These are phyloP conservation scores for Fregata magnificens DNA, from an alignment of 2,113 vertebrate species.

Conservation along the genomic window DNA sequence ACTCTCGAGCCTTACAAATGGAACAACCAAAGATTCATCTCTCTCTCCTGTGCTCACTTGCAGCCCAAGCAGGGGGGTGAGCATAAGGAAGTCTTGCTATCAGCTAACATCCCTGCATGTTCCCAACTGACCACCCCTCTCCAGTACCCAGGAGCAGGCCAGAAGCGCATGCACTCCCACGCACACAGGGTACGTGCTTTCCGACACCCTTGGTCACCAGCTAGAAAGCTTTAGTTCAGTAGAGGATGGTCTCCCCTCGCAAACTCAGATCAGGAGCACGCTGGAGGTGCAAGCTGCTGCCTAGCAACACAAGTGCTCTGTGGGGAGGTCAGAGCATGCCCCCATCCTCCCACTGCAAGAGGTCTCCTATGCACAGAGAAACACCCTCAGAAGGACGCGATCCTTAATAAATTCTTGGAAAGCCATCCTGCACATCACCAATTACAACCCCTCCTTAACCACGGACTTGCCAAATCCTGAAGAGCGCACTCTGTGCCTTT, in stretches of 20 bases:
- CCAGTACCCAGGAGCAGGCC: background rate
- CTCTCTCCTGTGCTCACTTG: background rate
- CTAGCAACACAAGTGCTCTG: background rate
- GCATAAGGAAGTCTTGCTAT: background rate
- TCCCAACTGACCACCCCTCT: background rate
- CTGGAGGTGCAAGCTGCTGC: slow-evolving; percentile 23
- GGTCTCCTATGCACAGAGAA: background rate
- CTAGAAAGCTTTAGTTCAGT: background rate
- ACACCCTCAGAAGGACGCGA: background rate
- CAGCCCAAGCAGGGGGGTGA: background rate
- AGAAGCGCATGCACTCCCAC: background rate
- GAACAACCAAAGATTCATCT: background rate
- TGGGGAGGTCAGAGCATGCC: background rate
- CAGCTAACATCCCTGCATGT: accelerated
- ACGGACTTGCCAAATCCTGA: accelerated
- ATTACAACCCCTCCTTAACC: background rate
- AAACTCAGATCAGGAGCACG: background rate
- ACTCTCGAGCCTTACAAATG: background rate
- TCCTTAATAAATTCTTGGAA: background rate
- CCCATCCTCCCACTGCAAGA: background rate
- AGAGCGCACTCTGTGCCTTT: background rate
- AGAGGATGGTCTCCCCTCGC: background rate
- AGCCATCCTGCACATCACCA: background rate
- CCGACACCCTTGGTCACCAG: background rate
- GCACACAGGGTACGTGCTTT: accelerated